These are phyloP conservation scores for Gobio occitaniae DNA, from an alignment of 2,797 vertebrate genomes.

Conservation along the genomic window DNA sequence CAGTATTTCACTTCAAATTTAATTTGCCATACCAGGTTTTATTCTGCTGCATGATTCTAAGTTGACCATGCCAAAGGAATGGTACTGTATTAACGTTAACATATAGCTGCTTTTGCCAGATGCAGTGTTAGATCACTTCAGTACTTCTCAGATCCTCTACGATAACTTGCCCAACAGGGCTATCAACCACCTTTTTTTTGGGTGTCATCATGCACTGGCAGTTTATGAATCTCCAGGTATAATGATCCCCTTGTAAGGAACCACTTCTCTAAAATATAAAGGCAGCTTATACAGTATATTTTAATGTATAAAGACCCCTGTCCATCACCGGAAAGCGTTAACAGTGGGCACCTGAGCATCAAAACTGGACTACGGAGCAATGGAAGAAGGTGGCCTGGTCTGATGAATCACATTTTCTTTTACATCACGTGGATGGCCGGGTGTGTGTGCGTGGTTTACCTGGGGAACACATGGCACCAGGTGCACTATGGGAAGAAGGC, in stretches of 20 bases:
- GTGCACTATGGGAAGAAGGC: no score
- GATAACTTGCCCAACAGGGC: neutral
- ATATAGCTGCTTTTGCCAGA: neutral
- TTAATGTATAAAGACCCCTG: no score
- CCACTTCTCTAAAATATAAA: neutral
- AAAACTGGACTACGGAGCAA: no score
- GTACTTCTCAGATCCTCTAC: neutral
- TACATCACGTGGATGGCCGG: no score
- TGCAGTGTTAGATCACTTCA: neutral
- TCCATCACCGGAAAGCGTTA: no score
- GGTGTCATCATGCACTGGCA: neutral
- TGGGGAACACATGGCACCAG: no score
- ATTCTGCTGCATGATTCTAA: constrained; percentile 11
- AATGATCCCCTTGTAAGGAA: neutral
- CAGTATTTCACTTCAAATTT: neutral
- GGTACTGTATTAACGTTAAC: neutral
- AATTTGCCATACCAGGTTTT: neutral
- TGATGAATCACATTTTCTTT: no score
- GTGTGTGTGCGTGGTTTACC: no score
- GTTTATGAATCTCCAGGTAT: neutral
- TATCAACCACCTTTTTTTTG: neutral
- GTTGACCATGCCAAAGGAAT: neutral
- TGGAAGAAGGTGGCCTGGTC: no score
- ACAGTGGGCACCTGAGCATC: no score
- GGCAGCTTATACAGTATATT: neutral